A percentile compares a stretch with the other conserved stretches of the same genome.
These are phyloP conservation scores for Odontophorus gujanensis DNA, from an alignment of 2,113 vertebrate genomes.

Conservation along the genomic window DNA sequence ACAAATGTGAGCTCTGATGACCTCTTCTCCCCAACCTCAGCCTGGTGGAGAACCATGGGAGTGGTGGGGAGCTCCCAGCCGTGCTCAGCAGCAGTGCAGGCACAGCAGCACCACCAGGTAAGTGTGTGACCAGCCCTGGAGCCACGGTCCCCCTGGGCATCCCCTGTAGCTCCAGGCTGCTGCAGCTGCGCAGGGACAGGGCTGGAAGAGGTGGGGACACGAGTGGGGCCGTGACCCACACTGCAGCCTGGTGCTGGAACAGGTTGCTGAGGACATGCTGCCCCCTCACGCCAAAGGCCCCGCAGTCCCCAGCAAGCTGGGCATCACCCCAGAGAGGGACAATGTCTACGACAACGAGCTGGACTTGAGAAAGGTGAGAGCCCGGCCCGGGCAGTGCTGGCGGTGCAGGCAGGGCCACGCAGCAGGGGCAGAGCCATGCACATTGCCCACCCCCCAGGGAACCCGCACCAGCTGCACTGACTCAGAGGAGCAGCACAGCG, in stretches of 20 bases:
- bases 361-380: background rate
- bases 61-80: background rate
- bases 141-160: background rate
- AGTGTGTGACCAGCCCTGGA: background rate
- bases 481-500: fast-evolving
- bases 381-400: fast-evolving
- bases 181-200: background rate
- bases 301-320: fast-evolving
- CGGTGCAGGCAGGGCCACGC: background rate
- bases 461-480: background rate
- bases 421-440: background rate
- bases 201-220: background rate
- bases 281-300: background rate
- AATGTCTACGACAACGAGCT: fast-evolving
- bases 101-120: background rate
- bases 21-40: background rate
- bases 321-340: fast-evolving
- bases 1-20: background rate
- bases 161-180: background rate
- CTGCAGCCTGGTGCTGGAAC: background rate
- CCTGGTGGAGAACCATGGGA: too few species aligned
- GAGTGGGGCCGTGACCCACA: background rate
- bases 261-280: fast-evolving
- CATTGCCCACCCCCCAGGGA: background rate
- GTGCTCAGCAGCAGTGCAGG: background rate